Evolutionary conservation across 2,113 vertebrate genomes (phyloP), one percentile per base, ranked within the genome.

Genomic region (Sylvia atricapilla): DNA sequence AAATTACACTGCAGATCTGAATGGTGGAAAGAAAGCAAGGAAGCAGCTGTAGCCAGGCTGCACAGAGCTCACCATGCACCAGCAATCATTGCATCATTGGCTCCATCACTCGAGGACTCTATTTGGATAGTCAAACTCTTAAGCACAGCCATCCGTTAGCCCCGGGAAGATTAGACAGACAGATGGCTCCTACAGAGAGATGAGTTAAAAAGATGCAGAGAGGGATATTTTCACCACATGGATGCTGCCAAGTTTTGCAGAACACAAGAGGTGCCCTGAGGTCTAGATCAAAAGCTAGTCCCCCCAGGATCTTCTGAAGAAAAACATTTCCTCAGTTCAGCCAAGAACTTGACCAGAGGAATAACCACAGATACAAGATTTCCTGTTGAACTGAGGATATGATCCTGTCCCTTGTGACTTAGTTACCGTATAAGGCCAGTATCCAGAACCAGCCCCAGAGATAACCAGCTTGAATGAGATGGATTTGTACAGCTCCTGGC

Each of bases 121-220:
- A 7, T 69, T 33, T 88, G 85, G 85, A 92, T 94, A 82, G 93
- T 75, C 92, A 96, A 81, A 94, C 73, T 68, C 93, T 44, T 94
- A 67, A 85, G 90, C 83, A 95, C 47, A 95, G 83, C 76, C 80
- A 86, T 72, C 85, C 76, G 0, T 72, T 92, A 86, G 59, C 52
- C 73, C 70, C 78, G 49, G 49, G 90, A 95, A 92, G 93, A 94
- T 88, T 20, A 90, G 82, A 95, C 79, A 95, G 93, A 85, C 95
- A 96, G 92, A 96, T 93, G 87, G 93, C 77, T 94, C 86, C 87
- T 37, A 94, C 52, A 60, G 85, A 84, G 87, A 93, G 15, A 56
- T 37, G 73, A 94, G 94, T 96, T 95, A 92, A 60, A 93, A 95
- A 93, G 84, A 93, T 73, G 59, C 56, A 93, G 70, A 37, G 70